These are phyloP conservation scores for Boleophthalmus pectinirostris DNA, from an alignment of 2,113 vertebrate genomes.

Conservation along the genomic window DNA sequence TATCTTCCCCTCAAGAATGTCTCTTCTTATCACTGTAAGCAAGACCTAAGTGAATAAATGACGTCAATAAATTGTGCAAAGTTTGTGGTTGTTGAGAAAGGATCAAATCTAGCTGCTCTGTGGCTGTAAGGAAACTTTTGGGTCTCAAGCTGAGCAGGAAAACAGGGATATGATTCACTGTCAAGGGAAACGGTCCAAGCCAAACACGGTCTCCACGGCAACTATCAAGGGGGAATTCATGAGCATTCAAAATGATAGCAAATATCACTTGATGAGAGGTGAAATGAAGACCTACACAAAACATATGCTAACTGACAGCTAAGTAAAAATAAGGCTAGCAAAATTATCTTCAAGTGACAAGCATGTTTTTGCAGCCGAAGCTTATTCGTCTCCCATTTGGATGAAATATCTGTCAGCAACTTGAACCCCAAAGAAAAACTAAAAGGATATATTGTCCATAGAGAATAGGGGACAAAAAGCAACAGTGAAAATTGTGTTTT, in stretches of 20 bases:
- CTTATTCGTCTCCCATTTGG: conserved; percentile 21
- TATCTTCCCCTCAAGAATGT: conserved; percentile 12
- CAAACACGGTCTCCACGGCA: conserved; percentile 37
- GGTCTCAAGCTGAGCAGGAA: conserved; percentile 27
- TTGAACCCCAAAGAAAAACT: conserved; percentile 51
- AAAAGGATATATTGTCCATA: conserved; percentile 19
- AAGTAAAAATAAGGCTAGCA: conserved; percentile 10
- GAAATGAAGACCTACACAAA: conserved; percentile 19
- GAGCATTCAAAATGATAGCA: conserved; percentile 17
- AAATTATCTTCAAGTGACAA: conserved; percentile 39
- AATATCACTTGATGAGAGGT: conserved; percentile 6
- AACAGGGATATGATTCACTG: conserved; percentile 25
- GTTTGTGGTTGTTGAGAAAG: conserved; percentile 28
- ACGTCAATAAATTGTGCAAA: conserved; percentile 42
- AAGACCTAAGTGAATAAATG: conserved; percentile 26
- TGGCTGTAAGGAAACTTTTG: conserved; percentile 39
- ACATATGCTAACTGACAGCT: conserved; percentile 27
- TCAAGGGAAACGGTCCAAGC: conserved; percentile 28
- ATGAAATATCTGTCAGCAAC: conserved; percentile 53
- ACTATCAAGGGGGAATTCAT: conserved; percentile 45
- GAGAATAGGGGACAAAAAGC: neutral
- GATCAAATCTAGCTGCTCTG: conserved; percentile 34
- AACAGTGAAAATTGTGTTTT: neutral
- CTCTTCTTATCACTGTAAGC: conserved; percentile 20
- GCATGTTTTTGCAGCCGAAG: neutral